These are phyloP conservation scores for Neoaliturus tenellus DNA, from an alignment of 2,888 invertebrate genomes.

Conservation along the genomic window DNA sequence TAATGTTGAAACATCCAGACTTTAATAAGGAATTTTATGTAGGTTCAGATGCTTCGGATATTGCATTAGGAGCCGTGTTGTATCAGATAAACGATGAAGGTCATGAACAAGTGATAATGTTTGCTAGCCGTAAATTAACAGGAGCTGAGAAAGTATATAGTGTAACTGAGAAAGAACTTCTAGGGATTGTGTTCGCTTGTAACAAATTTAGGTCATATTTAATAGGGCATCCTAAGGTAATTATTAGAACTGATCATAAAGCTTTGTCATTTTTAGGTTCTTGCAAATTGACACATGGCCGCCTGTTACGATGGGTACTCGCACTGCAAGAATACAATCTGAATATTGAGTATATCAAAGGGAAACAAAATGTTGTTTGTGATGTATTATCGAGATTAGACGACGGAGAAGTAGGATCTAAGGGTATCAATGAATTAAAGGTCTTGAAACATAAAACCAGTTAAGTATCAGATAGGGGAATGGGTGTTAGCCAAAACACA, in stretches of 20 bases:
- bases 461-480: too few species aligned
- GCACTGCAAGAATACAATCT: constrained; percentile 18
- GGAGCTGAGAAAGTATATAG: background rate
- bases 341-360: constrained; percentile 17
- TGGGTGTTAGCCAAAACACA: too few species aligned
- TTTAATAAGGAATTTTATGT: background rate
- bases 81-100: constrained; percentile 5
- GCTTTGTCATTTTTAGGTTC: constrained; percentile 25
- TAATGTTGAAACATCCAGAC: constrained; percentile 6
- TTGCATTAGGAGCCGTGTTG: background rate
- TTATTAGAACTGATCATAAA: background rate
- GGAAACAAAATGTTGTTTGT: background rate
- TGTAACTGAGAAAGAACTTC: background rate
- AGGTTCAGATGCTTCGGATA: background rate
- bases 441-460: background rate
- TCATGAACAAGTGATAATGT: background rate
- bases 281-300: constrained; percentile 12
- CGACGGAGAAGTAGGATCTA: background rate
- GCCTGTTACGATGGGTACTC: constrained; percentile 14
- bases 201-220: constrained; percentile 7
- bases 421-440: background rate
- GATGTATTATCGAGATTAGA: constrained; percentile 29
- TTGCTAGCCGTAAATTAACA: background rate
- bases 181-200: background rate
- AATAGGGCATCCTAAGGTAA: background rate